Base-by-base conservation (phyloP, 2,113 vertebrate genomes). In the Balaeniceps rex region DNA sequence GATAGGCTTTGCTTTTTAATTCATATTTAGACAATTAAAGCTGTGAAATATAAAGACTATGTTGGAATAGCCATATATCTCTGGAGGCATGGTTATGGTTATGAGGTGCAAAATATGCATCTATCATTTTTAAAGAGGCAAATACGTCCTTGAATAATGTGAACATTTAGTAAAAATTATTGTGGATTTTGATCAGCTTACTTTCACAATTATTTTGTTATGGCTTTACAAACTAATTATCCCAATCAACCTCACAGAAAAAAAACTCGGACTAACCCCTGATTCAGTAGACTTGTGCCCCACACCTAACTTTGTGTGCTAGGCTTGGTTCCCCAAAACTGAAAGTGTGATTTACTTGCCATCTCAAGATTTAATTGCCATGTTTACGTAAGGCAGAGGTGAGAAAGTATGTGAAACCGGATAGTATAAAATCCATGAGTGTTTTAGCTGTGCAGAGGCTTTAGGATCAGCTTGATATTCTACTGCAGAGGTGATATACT, bases 241-340 rank as follows among this genome's bases (percentile, higher is more conserved):
- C 25, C 57, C 52, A 54, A 23, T 36, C 14, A 24, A 25, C 16
- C 13, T 75, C 34, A 52, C 29, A 0, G 1, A 89, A 25, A 72
- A 25, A 70, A 80, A 85, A 55, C 7, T 25, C 2, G 0, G 24
- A 42, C 15, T 26, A 57, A 36, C 0, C 7, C 23, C n/a, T 83
- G 23, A 65, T 38, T 72, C 46, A 34, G 22, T 12, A 51, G 66
- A 18, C 29, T 60, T 61, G 38, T 54, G 74, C 34, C 34, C 34
- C 21, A 63, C 29, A 11, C 9, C 5, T 46, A 21, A 21, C 34
- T 77, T 33, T 26, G 12, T 14, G 11, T 13, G 7, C 51, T 46
- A 36, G 42, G 16, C 0, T 0, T 17, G 21, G 57, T 24, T 52
- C 2, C 2, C 34, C 3, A 1, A 8, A 31, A 38, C 7, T 6